Base-by-base conservation (phyloP, 2,888 invertebrate species). In the Metellina segmentata region DNA sequence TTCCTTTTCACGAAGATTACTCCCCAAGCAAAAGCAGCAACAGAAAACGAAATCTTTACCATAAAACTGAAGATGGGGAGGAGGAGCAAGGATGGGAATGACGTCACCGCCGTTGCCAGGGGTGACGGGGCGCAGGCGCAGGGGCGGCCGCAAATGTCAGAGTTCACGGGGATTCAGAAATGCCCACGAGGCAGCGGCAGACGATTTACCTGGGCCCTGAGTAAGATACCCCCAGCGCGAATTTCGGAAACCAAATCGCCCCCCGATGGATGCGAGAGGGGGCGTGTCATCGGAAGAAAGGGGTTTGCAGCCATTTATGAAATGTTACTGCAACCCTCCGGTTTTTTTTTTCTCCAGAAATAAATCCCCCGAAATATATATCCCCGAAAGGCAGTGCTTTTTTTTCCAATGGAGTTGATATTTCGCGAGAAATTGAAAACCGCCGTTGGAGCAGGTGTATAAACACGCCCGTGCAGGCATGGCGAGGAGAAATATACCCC, bases 101-200 rank as follows among this genome's bases (percentile, higher is more conserved):
- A 91, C 91, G 91, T 91, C 91, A 91, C 78, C 1, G n/a, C n/a
- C 53, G 91, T 91, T 78, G 34, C 91, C 81, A 86, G n/a, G 82
- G 77, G 77, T 16, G 86, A 81, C 83, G 81, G 85, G 81, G 85
- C 81, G 85, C 81, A 91, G 9, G 77, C 91, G 70, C 90, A 91
- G 51, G 48, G 19, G 74, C 81, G 34, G 86, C 81, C 88, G 77
- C 87, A 91, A 91, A 91, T 91, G 88, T 91, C 88, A 91, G 85
- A 91, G 91, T 87, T 91, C 91, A 91, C 85, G 19, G 53, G 85
- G 81, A 90, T 90, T 85, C 81, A 79, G 77, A 85, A 81, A 90
- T 85, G 85, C 85, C 83, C 82, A 72, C 71, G 87, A 79, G 87
- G 49, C 19, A 51, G 9, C 11, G 72, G 82, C 49, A 72, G 70